Conservation (phyloP, 2,113 vertebrate species). For the Anhinga rufa region DNA sequence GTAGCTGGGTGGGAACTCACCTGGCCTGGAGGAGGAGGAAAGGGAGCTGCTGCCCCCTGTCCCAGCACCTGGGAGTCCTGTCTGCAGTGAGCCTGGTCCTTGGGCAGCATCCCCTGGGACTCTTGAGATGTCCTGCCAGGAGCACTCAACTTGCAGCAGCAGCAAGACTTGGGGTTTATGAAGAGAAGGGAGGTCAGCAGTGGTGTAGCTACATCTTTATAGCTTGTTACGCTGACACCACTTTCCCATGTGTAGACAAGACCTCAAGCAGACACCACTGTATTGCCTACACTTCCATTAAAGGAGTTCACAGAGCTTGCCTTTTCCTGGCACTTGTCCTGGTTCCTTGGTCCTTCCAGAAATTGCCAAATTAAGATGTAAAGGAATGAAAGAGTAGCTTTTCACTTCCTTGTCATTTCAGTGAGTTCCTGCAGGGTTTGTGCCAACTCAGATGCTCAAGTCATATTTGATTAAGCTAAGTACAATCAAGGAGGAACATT, state of each 20-base stretch:
- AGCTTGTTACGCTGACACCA: background rate
- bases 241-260: background rate
- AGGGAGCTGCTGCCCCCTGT: accelerated
- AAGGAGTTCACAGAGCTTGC: background rate
- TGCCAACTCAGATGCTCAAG: conserved; percentile 9
- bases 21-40: background rate
- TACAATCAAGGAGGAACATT: conserved; percentile 27
- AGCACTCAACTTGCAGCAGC: background rate
- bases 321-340: background rate
- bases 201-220: background rate
- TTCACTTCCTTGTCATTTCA: conserved; percentile 16
- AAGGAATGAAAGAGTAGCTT: background rate
- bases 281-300: background rate
- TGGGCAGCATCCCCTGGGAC: background rate
- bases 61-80: background rate
- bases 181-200: background rate
- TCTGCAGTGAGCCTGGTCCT: background rate
- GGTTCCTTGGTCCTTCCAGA: background rate
- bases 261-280: accelerated
- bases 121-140: background rate
- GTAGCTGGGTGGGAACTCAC: background rate
- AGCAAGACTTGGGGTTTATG: background rate
- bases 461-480: conserved; percentile 46
- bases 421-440: conserved; percentile 13
- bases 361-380: conserved; percentile 1